Percentiles rank a stretch among this genome's conserved stretches.
These are phyloP conservation scores for Chrysomallon squamiferum DNA, from an alignment of 1,140 invertebrate species.

Conservation along the genomic window DNA sequence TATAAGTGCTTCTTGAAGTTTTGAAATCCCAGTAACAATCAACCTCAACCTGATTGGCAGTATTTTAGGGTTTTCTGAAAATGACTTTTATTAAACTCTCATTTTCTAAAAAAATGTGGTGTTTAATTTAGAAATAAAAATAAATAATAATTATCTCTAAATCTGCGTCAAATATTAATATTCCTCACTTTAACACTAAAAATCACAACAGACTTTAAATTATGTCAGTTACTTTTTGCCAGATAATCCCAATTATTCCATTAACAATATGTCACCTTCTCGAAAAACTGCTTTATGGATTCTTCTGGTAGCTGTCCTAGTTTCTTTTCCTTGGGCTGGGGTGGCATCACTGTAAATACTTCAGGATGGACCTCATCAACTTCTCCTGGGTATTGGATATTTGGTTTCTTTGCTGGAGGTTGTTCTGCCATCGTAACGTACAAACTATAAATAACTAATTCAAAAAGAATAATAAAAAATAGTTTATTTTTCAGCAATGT, in stretches of 20 bases:
- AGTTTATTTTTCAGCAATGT: no score
- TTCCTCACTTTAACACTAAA: not conserved
- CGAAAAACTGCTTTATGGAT: slow-evolving; percentile 50
- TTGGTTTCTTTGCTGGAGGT: no score
- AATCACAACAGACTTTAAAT: no score
- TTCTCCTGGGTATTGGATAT: not conserved
- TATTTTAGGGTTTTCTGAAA: not conserved
- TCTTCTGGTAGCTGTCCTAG: slow-evolving; percentile 43
- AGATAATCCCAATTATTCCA: no score
- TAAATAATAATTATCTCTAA: not conserved
- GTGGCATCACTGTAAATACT: slow-evolving; percentile 39
- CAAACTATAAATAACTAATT: no score
- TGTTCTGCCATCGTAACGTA: no score
- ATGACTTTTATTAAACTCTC: not conserved
- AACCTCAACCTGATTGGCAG: not conserved
- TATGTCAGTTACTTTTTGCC: no score
- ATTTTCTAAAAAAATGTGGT: not conserved
- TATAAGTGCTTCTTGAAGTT: no score
- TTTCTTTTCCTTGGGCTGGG: slow-evolving; percentile 37
- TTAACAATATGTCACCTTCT: slow-evolving; percentile 37
- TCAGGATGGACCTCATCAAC: slow-evolving; percentile 29
- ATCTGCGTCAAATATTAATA: not conserved
- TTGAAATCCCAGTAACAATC: no score
- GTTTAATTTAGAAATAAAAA: not conserved
- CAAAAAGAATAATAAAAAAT: no score